Percentiles rank a stretch among this genome's conserved stretches.
These are phyloP conservation scores for Carterocephalus palaemon DNA, from an alignment of 2,888 invertebrate genomes.

Conservation along the genomic window DNA sequence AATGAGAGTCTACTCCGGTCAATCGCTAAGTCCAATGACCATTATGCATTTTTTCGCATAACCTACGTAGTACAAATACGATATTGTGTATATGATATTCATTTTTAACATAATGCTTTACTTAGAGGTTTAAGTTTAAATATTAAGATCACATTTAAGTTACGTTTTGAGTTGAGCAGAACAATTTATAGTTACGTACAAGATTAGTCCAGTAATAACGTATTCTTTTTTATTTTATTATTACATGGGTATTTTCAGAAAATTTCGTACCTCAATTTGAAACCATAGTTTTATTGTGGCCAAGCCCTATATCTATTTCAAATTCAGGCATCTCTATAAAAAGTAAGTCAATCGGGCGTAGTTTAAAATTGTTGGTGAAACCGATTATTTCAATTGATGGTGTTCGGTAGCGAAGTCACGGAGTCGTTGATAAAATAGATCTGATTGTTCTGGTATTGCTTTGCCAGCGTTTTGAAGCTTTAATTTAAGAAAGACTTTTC, in stretches of 20 bases:
- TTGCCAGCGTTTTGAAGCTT: constrained; percentile 48
- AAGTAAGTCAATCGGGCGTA: constrained; percentile 5
- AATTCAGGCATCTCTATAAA: constrained; percentile 14
- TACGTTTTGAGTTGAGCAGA: constrained; percentile 40
- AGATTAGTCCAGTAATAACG: constrained; percentile 42
- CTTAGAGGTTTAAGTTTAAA: constrained; percentile 57
- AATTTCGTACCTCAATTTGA: constrained; percentile 62
- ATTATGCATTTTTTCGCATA: constrained; percentile 34
- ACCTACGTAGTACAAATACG: constrained; percentile 76
- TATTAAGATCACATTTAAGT: constrained; percentile 48
- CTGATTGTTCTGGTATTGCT: constrained; percentile 26
- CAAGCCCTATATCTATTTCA: constrained; percentile 16
- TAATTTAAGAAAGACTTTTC: constrained; percentile 60
- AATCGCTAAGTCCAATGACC: constrained; percentile 3
- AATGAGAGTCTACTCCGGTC: not conserved
- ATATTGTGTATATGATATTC: constrained; percentile 69
- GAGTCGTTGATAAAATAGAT: constrained; percentile 18
- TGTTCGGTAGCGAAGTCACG: constrained; percentile 11
- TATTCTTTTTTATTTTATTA: constrained; percentile 26
- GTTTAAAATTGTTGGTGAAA: constrained; percentile 18
- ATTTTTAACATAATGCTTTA: constrained; percentile 72
- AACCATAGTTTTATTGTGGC: constrained; percentile 33
- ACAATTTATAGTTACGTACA: constrained; percentile 55
- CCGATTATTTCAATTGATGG: constrained; percentile 21
- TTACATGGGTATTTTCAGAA: constrained; percentile 44